Percentiles rank a stretch among this genome's conserved stretches.
These are phyloP conservation scores for Syrista parreyssii DNA, from an alignment of 2,888 invertebrate genomes.

Conservation along the genomic window DNA sequence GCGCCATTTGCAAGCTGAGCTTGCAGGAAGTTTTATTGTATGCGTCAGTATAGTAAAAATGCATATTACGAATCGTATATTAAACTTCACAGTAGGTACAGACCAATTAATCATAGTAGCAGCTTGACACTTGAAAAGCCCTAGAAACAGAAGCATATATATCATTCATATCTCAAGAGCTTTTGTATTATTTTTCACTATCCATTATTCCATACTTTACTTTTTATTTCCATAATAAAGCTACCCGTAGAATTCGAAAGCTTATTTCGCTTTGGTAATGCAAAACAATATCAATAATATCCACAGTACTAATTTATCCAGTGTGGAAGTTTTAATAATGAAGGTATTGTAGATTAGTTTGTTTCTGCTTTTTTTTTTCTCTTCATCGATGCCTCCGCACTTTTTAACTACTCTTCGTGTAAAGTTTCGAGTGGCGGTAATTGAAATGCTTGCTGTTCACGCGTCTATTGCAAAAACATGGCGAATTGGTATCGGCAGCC, in stretches of 20 bases:
- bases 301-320: background rate
- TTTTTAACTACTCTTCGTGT: background rate
- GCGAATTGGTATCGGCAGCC: background rate
- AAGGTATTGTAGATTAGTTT: background rate
- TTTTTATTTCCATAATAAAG: background rate
- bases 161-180: background rate
- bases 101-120: background rate
- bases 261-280: background rate
- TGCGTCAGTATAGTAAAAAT: background rate
- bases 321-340: background rate
- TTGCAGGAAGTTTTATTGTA: background rate
- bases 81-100: background rate
- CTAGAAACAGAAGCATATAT: background rate
- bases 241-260: background rate
- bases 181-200: background rate
- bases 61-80: background rate
- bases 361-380: no score
- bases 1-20: background rate
- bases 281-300: background rate
- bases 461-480: background rate
- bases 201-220: background rate
- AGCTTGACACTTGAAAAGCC: background rate
- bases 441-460: background rate
- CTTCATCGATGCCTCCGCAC: background rate
- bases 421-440: background rate